Evolutionary conservation across 2,888 invertebrate genomes (phyloP), one percentile per base, ranked within the genome.

Genomic region (Hofmannophila pseudospretella): DNA sequence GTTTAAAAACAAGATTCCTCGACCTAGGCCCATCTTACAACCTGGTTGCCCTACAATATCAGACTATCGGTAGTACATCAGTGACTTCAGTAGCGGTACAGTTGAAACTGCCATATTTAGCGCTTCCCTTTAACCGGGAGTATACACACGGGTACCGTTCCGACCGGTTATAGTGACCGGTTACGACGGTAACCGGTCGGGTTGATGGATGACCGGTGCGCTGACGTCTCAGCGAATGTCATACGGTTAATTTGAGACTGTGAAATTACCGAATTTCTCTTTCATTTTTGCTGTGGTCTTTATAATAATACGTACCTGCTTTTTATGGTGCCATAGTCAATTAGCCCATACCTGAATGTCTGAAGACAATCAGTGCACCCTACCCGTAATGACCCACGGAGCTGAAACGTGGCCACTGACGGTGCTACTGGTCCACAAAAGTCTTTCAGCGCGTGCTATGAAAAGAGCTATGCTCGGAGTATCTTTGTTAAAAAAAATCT

Each of bases 211-310:
- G 2, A 27, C 4, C 27, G n/a, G n/a, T 7, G 9, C 7, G 27
- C 27, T 27, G 27, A 1, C 27, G 27, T 7, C 23, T 8, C n/a
- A 9, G 35, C 35, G 7, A 36, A 27, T 22, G 37, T 37, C 32
- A 32, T 9, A 22, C 12, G 23, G 27, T 19, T 23, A 32, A 27
- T 37, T 37, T 32, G 10, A n/a, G 30, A 7, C 19, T 19, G 31
- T 20, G 27, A 32, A 27, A 32, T 37, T 37, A 19, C 19, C 13
- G 28, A 32, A 30, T 37, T 37, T 37, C 37, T 37, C 32, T 37
- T 32, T 37, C 37, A 20, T 36, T 36, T 19, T 7, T 36, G 7
- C 7, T n/a, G n/a, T n/a, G n/a, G n/a, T n/a, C n/a, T n/a, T n/a
- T n/a, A n/a, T n/a, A n/a, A n/a, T n/a, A n/a, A n/a, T n/a, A n/a